A percentile compares a stretch with the other conserved stretches of the same genome.
These are phyloP conservation scores for Corvus hawaiiensis DNA, from an alignment of 2,113 vertebrate genomes.

Conservation along the genomic window DNA sequence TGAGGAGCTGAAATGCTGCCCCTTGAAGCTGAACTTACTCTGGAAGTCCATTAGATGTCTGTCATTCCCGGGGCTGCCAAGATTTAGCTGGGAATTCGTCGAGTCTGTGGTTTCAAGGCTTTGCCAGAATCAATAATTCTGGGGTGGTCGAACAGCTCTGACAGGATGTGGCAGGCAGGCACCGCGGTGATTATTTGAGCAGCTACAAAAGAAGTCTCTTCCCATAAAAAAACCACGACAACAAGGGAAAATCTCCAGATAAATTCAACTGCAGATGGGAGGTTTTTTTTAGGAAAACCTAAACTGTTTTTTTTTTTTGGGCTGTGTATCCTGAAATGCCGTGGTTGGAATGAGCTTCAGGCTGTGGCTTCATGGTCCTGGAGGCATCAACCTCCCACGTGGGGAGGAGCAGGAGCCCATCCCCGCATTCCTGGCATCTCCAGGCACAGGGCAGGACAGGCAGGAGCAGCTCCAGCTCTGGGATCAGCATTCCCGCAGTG, in stretches of 20 bases:
- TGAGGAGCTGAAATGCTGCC: background rate
- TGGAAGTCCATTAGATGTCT: background rate
- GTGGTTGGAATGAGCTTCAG: background rate
- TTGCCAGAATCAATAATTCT: background rate
- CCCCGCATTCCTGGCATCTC: accelerated
- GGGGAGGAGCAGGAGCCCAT: background rate
- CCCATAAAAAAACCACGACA: background rate
- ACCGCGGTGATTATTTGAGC: background rate
- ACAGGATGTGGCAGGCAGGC: background rate
- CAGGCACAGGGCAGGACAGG: background rate
- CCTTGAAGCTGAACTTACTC: background rate
- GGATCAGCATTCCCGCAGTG: background rate
- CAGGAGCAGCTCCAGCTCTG: background rate
- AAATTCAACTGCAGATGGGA: background rate
- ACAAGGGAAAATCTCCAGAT: background rate
- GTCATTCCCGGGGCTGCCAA: background rate
- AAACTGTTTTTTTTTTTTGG: background rate
- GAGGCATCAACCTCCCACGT: accelerated
- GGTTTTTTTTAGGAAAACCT: background rate
- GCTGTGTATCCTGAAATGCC: background rate
- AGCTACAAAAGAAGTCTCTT: background rate
- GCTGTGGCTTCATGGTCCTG: background rate
- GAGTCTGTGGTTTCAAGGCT: background rate
- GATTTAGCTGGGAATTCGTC: background rate
- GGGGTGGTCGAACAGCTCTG: background rate